Evolutionary conservation across 30 jellyfish, hydroid and myxozoan species (phyloP), one percentile per base, ranked within the genome.

Genomic region (Hydractinia echinata): DNA sequence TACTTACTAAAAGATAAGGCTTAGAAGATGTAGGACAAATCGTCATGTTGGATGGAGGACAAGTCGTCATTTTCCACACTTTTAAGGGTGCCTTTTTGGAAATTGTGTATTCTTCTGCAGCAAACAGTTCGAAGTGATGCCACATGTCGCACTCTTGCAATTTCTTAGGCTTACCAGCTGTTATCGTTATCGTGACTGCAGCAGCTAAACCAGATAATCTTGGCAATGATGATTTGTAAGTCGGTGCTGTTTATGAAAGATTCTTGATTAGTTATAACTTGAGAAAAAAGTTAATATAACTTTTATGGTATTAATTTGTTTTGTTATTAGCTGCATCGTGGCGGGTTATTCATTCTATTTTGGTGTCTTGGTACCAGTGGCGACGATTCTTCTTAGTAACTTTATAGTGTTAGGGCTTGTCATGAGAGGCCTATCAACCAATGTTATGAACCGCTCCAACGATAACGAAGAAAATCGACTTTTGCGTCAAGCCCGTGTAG

Each of bases 171-270:
- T 51, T 80, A n/a, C 87, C 87, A 19, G 81, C 85, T 5, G 85
- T 80, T 15, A 66, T 80, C 44, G 87, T 80, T 20, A 21, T 60
- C 3, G 67, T 80, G 51, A 61, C 87, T 61, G 87, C 81, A 16
- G 68, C 53, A 20, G 15, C 39, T 15, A 80, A 62, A 49, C 87
- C 87, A 61, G 83, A 62, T 62, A 49, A 80, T 11, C 69, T 80
- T 5, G 87, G 87, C 10, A 77, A 77, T 64, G 85, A 77, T 52
- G 66, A 77, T 44, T 49, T 77, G 85, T 77, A 61, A 77, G 85
- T 77, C 30, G 60, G 11, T 77, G 19, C 39, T 7, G 7, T n/a
- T 13, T 6, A n/a, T n/a, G 19, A 64, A 64, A 7, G 19, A n/a
- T n/a, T 64, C 9, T 64, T 64, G 15, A 58, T 58, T 11, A 58